Percentiles rank a stretch among this genome's conserved stretches.
phyloP scores from a whole-genome alignment of 1,140 invertebrate species.

The Tetramorium alpestre region DNA sequence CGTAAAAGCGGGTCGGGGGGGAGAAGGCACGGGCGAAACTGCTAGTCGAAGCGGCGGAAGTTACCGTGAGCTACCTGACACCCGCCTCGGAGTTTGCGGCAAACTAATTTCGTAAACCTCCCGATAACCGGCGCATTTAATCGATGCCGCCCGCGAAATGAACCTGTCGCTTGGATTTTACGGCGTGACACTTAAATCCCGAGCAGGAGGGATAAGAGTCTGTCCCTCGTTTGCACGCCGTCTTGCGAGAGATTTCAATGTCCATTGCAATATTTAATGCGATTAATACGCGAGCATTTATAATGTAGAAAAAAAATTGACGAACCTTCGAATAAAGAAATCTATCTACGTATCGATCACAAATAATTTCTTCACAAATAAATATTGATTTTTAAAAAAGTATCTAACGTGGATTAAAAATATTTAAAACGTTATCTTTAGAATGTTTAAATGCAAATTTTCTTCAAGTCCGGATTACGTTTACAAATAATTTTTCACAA shows the following conservation, averaged over 20 bases:
- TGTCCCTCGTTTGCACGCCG: background rate
- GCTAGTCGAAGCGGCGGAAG: conserved; percentile 1
- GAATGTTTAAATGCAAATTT: background rate
- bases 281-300: background rate
- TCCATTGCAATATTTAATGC: background rate
- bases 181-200: conserved; percentile 29
- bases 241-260: conserved; percentile 8
- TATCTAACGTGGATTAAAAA: background rate
- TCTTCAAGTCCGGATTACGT: background rate
- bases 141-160: conserved; percentile 16
- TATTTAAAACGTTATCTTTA: background rate
- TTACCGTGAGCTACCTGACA: background rate
- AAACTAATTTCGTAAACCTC: conserved; percentile 40
- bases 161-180: conserved; percentile 36
- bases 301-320: background rate
- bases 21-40: background rate
- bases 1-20: too few species aligned
- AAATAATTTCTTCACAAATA: background rate
- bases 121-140: conserved; percentile 29
- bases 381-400: background rate
- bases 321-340: background rate
- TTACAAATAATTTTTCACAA: background rate
- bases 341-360: background rate
- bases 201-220: conserved; percentile 20
- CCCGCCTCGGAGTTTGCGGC: conserved; percentile 16